Percentiles rank a stretch among this genome's conserved stretches.
Evolutionary conservation across 2,888 invertebrate species (phyloP).

Genomic region (Leucophora obtusa): DNA sequence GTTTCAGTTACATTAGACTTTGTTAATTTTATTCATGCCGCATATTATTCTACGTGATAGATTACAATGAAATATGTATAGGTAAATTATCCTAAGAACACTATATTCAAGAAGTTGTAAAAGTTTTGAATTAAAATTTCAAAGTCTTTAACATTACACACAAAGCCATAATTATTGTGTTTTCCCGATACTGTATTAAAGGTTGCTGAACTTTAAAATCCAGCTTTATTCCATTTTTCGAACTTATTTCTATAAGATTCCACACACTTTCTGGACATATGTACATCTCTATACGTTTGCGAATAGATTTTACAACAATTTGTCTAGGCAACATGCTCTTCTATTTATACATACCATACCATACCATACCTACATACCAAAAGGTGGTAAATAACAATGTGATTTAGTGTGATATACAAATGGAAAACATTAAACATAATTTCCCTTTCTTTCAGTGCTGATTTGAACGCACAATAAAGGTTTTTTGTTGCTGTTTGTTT

Average conservation of each 20-base stretch:
- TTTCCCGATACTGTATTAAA: too few relatives aligned
- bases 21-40: constrained; percentile 60
- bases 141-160: too few relatives aligned
- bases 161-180: too few relatives aligned
- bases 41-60: constrained; percentile 62
- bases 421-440: constrained; percentile 48
- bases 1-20: constrained; percentile 50
- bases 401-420: constrained; percentile 36
- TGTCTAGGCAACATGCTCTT: constrained; percentile 6
- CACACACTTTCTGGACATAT: not conserved
- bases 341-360: constrained; percentile 1
- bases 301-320: constrained; percentile 15
- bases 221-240: too few relatives aligned
- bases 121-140: too few relatives aligned
- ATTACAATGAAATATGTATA: constrained; percentile 44
- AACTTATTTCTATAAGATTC: too few relatives aligned
- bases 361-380: too few relatives aligned
- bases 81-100: too few relatives aligned
- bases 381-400: constrained; percentile 10
- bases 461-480: constrained; percentile 26
- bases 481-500: not conserved
- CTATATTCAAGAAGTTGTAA: too few relatives aligned
- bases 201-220: too few relatives aligned
- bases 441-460: constrained; percentile 4
- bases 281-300: not conserved